Base-by-base conservation (phyloP, 2,113 vertebrate genomes). In the Ophthalmotilapia sp. region DNA sequence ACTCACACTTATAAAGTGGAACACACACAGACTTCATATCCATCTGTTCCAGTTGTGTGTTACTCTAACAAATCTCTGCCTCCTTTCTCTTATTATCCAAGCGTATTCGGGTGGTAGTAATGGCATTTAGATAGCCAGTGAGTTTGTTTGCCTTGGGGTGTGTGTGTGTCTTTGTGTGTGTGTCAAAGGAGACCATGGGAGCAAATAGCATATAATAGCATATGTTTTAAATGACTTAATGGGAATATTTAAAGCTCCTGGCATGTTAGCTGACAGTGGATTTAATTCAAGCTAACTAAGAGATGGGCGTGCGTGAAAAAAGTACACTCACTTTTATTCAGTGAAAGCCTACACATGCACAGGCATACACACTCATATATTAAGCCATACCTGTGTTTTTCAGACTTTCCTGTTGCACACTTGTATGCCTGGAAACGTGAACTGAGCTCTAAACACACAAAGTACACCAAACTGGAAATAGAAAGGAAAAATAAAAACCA, bases 281-380 rank as follows among this genome's bases (percentile, higher is more conserved):
- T 94, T 95, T 95, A 95, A 95, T 94, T 26, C 17, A 80, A 92
- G 51, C 80, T 95, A 96, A 95, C 92, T 91, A 94, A 87, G 82
- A 93, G 55, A 47, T 54, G 33, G 33, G 9, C 15, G 2, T 49
- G 84, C 14, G 3, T 14, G 21, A 47, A 14, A 19, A 51, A 31
- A 36, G 26, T 12, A 56, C 29, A 55, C 29, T 58, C 58, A 45
- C 56, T 56, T 38, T 54, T 19, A 17, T 14, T 14, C 3, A 47
- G 29, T 29, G 12, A n/a, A 62, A 31, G 77, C 21, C 40, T 42
- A 84, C 51, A 56, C 49, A 53, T 49, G 8, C 42, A 40, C 13
- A 42, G 19, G 29, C 75, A 49, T 36, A 40, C 6, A 36, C 11
- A 84, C 5, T 7, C 12, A 51, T 51, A 58, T 9, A 73, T 26